These are phyloP conservation scores for Leuciscus idus DNA, from an alignment of 2,113 vertebrate species.

Conservation along the genomic window DNA sequence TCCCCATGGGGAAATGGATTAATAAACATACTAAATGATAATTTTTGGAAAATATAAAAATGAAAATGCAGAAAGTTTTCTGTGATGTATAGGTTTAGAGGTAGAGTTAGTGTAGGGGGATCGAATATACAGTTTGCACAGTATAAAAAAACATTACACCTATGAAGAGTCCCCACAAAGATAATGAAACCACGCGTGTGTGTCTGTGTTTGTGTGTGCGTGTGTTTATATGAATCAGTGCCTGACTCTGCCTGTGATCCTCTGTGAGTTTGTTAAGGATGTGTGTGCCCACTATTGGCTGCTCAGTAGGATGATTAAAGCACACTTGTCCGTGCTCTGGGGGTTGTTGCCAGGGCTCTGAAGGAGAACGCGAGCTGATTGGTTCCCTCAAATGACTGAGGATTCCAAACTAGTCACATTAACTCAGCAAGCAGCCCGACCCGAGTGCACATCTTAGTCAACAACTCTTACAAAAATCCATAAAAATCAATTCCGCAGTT, in stretches of 20 bases:
- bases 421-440: slow-evolving; percentile 53
- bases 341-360: slow-evolving; percentile 80
- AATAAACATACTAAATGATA: too few species aligned
- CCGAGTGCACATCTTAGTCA: slow-evolving; percentile 29
- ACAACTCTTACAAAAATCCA: slow-evolving; percentile 19
- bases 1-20: too few species aligned
- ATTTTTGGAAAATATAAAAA: too few species aligned
- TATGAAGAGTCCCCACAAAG: too few species aligned
- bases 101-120: too few species aligned
- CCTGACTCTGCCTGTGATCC: slow-evolving; percentile 11
- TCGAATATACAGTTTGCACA: too few species aligned
- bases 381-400: slow-evolving; percentile 69
- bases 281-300: slow-evolving; percentile 40
- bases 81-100: too few species aligned
- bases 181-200: too few species aligned
- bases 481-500: slow-evolving; percentile 22
- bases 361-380: slow-evolving; percentile 70
- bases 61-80: too few species aligned
- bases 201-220: background rate
- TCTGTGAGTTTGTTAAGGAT: slow-evolving; percentile 13
- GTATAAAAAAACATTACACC: too few species aligned
- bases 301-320: slow-evolving; percentile 51
- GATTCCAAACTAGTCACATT: slow-evolving; percentile 68
- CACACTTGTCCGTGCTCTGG: slow-evolving; percentile 62
- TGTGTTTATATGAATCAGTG: background rate